Evolutionary conservation across 2,888 invertebrate genomes (phyloP), one percentile per base, ranked within the genome.

Genomic region (Pardosa pseudoannulata): DNA sequence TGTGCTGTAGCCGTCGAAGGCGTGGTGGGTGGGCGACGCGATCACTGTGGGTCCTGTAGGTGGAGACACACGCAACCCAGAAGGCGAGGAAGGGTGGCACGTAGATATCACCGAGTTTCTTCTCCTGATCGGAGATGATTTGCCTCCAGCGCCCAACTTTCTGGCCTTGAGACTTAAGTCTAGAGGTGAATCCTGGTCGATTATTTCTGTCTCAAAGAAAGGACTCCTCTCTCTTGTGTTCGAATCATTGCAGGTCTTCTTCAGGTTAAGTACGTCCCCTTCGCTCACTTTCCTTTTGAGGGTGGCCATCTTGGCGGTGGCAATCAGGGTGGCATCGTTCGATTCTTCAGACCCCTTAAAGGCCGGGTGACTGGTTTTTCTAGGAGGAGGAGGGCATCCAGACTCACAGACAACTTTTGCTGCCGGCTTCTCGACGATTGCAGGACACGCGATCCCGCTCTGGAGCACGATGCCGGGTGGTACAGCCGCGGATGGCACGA

Each of bases 401-500:
- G 65, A 67, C 28, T 83, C 83, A 71, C 64, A 62, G 7, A 32
- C 11, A 41, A 67, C 68, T 3, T 31, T 1, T 2, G 46, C 32
- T 41, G 64, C 0, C 7, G 78, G 23, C 16, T 74, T 79, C 16
- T 79, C 79, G 5, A 79, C 79, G 13, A 86, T 70, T 0, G 85
- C 41, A 0, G 85, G 74, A 46, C 82, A 71, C 9, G 83, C 67
- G 0, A 70, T 46, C 1, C 73, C 68, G 0, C 79, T 73, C 23
- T 75, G 85, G 0, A 87, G 62, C 23, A 87, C 87, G 11, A 87
- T 87, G 96, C 96, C 68, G 36, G 67, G 88, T 27, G 7, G 82
- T 2, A 87, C 88, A 31, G 88, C 83, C n/a, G n/a, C n/a, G n/a
- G n/a, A n/a, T 6, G 89, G 93, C 64, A 96, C 93, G 68, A 96